A percentile compares a stretch with the other conserved stretches of the same genome.
These are phyloP conservation scores for Ectropis grisescens DNA, from an alignment of 1,140 invertebrate species.

Conservation along the genomic window DNA sequence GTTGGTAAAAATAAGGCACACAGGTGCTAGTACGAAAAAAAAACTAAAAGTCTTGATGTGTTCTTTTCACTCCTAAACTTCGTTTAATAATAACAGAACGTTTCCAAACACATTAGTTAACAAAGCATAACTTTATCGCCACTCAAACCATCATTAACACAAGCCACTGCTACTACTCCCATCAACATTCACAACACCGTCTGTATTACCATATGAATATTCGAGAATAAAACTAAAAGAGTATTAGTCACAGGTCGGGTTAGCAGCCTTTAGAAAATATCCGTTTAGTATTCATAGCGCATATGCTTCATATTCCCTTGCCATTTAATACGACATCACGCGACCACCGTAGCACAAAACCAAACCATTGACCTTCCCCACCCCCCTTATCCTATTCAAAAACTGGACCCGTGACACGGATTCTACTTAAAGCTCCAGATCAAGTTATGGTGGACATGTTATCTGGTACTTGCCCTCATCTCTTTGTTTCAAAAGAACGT, in stretches of 20 bases:
- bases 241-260: slow-evolving; percentile 22
- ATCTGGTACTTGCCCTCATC: slow-evolving; percentile 39
- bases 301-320: slow-evolving; percentile 55
- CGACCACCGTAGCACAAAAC: slow-evolving; percentile 29
- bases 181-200: too few relatives aligned
- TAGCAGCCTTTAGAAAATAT: slow-evolving; percentile 28
- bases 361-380: slow-evolving; percentile 11
- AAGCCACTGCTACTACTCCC: too few relatives aligned
- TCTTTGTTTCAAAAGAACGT: slow-evolving; percentile 60
- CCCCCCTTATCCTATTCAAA: slow-evolving; percentile 2
- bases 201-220: slow-evolving; percentile 43
- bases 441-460: slow-evolving; percentile 29
- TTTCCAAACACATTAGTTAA: too few relatives aligned
- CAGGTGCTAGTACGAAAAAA: too few relatives aligned
- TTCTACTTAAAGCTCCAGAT: slow-evolving; percentile 6
- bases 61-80: too few relatives aligned
- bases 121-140: too few relatives aligned
- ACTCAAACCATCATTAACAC: too few relatives aligned
- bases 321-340: slow-evolving; percentile 45
- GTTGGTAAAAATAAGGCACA: too few relatives aligned
- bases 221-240: slow-evolving; percentile 17
- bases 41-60: too few relatives aligned
- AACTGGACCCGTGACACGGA: too few relatives aligned
- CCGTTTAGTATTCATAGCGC: slow-evolving; percentile 52
- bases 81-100: too few relatives aligned